Percentiles rank a stretch among this genome's conserved stretches.
Conservation (phyloP, 2,113 vertebrate genomes). For the Columba janthina region DNA sequence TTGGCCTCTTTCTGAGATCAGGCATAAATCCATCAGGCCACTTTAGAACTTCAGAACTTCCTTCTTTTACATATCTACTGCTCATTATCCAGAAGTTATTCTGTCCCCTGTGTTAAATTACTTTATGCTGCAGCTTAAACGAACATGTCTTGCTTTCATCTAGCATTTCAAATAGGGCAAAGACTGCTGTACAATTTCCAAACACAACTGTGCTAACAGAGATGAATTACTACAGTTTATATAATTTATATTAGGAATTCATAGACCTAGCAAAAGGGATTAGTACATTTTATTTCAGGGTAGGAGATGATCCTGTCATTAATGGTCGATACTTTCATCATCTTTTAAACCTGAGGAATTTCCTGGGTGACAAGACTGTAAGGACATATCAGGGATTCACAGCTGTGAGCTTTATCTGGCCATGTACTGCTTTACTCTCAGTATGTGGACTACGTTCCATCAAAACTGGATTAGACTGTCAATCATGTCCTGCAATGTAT, state of each 20-base stretch:
- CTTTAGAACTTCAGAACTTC: conserved; percentile 74
- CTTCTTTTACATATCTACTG: conserved; percentile 83
- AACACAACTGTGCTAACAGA: conserved; percentile 99
- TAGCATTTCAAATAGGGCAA: conserved; percentile 93
- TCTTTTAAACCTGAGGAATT: conserved; percentile 99
- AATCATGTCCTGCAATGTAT: conserved; percentile 89
- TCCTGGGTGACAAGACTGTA: conserved; percentile 93
- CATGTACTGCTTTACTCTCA: conserved; percentile 87
- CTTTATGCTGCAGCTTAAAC: conserved; percentile 89
- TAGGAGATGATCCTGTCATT: conserved; percentile 99
- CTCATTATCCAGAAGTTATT: conserved; percentile 88
- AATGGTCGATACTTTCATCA: conserved; percentile 99
- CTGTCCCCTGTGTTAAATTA: conserved; percentile 89
- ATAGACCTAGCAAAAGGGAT: conserved; percentile 99
- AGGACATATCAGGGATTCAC: conserved; percentile 99
- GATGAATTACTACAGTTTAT: conserved; percentile 99
- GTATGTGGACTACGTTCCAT: conserved; percentile 92
- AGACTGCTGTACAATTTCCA: conserved; percentile 92
- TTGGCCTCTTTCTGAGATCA: conserved; percentile 63
- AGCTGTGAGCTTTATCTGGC: conserved; percentile 99
- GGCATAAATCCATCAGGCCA: conserved; percentile 62
- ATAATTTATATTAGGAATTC: conserved; percentile 99
- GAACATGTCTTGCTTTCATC: conserved; percentile 90
- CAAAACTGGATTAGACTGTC: conserved; percentile 99
- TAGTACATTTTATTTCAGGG: conserved; percentile 99